Evolutionary conservation across 2,113 vertebrate species (phyloP).

Genomic region (Ia io): DNA sequence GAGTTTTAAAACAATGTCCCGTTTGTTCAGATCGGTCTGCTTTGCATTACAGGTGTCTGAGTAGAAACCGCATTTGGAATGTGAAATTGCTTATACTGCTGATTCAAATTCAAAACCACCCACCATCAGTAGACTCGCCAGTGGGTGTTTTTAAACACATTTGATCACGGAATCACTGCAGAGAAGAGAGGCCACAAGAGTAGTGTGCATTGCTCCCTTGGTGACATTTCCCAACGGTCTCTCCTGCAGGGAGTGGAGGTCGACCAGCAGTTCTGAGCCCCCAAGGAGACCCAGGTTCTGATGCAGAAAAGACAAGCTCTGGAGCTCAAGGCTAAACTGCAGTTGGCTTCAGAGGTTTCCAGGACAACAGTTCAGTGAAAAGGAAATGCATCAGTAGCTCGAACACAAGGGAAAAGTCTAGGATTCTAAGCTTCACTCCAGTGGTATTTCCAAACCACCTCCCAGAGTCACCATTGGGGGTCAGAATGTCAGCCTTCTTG

Average conservation of each 20-base stretch:
- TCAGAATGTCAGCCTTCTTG: too few relatives aligned
- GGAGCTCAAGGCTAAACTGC: not conserved
- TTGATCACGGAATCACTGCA: conserved; percentile 46
- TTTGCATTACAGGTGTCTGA: conserved; percentile 67
- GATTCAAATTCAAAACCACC: conserved; percentile 66
- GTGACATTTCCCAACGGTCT: not conserved
- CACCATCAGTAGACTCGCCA: not conserved
- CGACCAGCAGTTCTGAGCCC: too few relatives aligned
- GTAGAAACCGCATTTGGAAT: conserved; percentile 72
- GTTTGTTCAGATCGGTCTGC: conserved; percentile 71
- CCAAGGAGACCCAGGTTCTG: not conserved
- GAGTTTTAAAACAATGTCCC: conserved; percentile 76
- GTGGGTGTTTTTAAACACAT: conserved; percentile 72
- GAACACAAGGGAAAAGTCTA: not conserved
- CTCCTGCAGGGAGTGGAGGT: not conserved
- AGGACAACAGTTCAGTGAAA: not conserved
- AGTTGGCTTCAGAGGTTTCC: not conserved
- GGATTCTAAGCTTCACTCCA: not conserved
- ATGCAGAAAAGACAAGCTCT: not conserved
- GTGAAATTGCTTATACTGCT: conserved; percentile 69
- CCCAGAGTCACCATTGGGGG: not conserved
- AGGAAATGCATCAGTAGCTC: not conserved
- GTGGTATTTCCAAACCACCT: not conserved
- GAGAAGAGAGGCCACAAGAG: conserved; percentile 31
- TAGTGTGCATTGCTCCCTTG: not conserved